Evolutionary conservation across 30 jellyfish, hydroid and myxozoan species (phyloP), one percentile per base, ranked within the genome.

Genomic region (Mastigias papua): DNA sequence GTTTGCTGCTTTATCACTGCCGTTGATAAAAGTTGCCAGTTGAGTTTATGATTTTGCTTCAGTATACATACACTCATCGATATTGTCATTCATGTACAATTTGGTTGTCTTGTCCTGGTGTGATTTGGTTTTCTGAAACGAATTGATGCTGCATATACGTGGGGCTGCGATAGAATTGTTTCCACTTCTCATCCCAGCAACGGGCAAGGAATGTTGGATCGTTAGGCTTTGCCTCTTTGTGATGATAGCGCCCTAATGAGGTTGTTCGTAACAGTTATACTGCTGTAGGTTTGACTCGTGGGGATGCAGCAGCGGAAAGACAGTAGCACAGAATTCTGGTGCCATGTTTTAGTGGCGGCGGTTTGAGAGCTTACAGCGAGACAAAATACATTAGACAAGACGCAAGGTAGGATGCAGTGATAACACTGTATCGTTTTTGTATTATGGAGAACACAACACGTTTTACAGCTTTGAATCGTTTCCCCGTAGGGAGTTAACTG

Each of bases 41-140:
- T 72, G 65, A 48, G 83, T 72, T 72, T 72, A 72, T 72, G 83
- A 37, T 72, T 72, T 72, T 72, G 35, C n/a, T 72, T 72, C 35
- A 72, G 34, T 33, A 34, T 15, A 8, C 74, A 54, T 20, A 63
- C 42, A 63, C 46, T 63, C 74, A 27, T 22, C 26, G 46, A 37
- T 42, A 63, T 17, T 15, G 54, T 17, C 23, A 23, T 2, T 23
- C 46, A 63, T n/a, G 21, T 63, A 8, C 7, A 19, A 10, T 19
- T 3, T 58, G 27, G 10, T 58, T 28, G 37, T 63, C 74, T 15
- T 63, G 19, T 6, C 74, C 74, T 63, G 42, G 74, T 63, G 74
- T 63, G 74, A 4, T 63, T 63, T 22, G 42, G 42, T 25, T 10
- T n/a, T 21, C 17, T 54, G 9, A 11, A 54, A 5, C 17, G 67